These are phyloP conservation scores for Aradophagus sp. DNA, from an alignment of 1,140 invertebrate species.

Conservation along the genomic window DNA sequence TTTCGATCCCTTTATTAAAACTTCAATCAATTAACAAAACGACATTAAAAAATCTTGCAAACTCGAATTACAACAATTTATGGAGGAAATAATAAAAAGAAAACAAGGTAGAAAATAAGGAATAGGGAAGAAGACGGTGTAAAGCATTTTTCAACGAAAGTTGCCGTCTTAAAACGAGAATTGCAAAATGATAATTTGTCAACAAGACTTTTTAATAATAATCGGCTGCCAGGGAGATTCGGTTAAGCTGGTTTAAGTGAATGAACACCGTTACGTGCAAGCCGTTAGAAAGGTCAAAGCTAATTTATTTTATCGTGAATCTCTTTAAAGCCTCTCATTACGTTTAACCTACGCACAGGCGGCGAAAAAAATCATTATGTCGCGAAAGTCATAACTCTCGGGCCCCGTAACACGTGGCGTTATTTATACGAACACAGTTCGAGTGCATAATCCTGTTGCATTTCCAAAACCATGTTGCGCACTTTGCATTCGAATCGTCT, in stretches of 20 bases:
- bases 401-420: conserved; percentile 14
- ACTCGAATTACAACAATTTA: too few relatives aligned
- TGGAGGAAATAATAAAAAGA: too few relatives aligned
- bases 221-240: conserved; percentile 23
- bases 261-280: conserved; percentile 55
- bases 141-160: too few relatives aligned
- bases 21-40: too few relatives aligned
- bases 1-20: too few relatives aligned
- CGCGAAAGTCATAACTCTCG: conserved; percentile 39
- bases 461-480: conserved; percentile 33
- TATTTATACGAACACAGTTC: conserved; percentile 20
- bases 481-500: conserved; percentile 16
- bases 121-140: too few relatives aligned
- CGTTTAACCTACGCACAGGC: conserved; percentile 49
- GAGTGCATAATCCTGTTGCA: conserved; percentile 29
- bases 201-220: conserved; percentile 29
- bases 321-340: conserved; percentile 60
- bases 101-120: too few relatives aligned
- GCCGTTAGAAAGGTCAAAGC: conserved; percentile 61
- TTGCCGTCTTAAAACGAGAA: too few relatives aligned
- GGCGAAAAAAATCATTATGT: conserved; percentile 41
- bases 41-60: too few relatives aligned
- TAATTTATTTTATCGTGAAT: conserved; percentile 62
- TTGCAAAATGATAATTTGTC: conserved; percentile 27
- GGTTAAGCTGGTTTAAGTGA: conserved; percentile 41